Evolutionary conservation across 1,140 invertebrate genomes (phyloP).

Genomic region (Leptinotarsa texana): DNA sequence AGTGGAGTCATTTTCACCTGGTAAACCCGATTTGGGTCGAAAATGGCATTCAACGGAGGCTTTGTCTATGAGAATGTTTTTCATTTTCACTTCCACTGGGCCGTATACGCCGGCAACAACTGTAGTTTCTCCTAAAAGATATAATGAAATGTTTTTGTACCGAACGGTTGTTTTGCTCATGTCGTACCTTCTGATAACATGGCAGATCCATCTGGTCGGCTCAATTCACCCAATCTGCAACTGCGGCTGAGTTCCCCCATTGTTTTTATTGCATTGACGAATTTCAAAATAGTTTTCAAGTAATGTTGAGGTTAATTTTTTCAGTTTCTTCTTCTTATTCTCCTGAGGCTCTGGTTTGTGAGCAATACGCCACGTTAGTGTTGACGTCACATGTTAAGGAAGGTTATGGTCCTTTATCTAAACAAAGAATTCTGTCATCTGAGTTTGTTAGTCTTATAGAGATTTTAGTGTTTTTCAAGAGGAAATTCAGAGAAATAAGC

Average conservation of each 20-base stretch:
- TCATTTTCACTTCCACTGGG: slow-evolving; percentile 76
- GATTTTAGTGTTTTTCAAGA: too few species aligned
- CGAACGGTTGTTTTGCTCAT: slow-evolving; percentile 16
- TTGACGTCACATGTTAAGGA: too few species aligned
- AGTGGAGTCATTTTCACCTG: slow-evolving; percentile 57
- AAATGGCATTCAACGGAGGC: slow-evolving; percentile 78
- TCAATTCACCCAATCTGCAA: slow-evolving; percentile 71
- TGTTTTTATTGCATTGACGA: not conserved
- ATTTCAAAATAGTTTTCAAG: slow-evolving; percentile 1
- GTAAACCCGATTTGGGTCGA: slow-evolving; percentile 73
- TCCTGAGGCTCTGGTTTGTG: too few species aligned
- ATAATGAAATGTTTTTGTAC: not conserved
- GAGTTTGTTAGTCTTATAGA: too few species aligned
- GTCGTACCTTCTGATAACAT: slow-evolving; percentile 69
- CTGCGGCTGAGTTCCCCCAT: slow-evolving; percentile 54
- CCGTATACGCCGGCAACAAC: slow-evolving; percentile 80
- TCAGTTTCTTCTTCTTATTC: not conserved
- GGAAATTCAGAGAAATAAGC: too few species aligned
- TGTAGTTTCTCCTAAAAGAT: slow-evolving; percentile 72
- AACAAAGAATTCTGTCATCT: too few species aligned
- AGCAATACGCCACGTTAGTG: too few species aligned
- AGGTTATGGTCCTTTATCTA: too few species aligned
- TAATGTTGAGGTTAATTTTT: not conserved
- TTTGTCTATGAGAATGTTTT: slow-evolving; percentile 78
- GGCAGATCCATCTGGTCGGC: slow-evolving; percentile 74